phyloP scores from a whole-genome alignment of 2,888 invertebrate species.

The Blastobasis lacticolella region DNA sequence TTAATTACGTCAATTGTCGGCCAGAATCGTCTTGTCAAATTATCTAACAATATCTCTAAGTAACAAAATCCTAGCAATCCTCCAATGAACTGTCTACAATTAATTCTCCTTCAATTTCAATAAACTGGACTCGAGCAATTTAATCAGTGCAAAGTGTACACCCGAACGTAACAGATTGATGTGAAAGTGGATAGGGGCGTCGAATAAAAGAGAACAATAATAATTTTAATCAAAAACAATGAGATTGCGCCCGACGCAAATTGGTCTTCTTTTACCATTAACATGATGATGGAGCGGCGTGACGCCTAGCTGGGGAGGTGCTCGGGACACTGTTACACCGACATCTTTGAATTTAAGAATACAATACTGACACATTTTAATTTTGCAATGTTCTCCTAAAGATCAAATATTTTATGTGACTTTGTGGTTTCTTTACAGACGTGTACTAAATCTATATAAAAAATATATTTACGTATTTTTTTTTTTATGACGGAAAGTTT shows the following conservation, averaged over 20 bases:
- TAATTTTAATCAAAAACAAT: slow-evolving; percentile 70
- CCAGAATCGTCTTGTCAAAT: too few species aligned
- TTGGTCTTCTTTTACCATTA: slow-evolving; percentile 57
- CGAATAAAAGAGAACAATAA: slow-evolving; percentile 51
- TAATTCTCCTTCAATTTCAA: slow-evolving; percentile 31
- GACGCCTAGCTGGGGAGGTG: slow-evolving; percentile 34
- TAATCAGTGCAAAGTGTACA: slow-evolving; percentile 19
- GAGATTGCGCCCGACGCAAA: slow-evolving; percentile 58
- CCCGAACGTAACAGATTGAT: slow-evolving; percentile 21
- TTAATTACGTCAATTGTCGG: too few species aligned
- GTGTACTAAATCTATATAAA: too few species aligned
- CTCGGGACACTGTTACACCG: slow-evolving; percentile 25
- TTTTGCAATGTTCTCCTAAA: too few species aligned
- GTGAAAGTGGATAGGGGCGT: slow-evolving; percentile 19
- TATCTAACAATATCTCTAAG: too few species aligned
- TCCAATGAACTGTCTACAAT: slow-evolving; percentile 11
- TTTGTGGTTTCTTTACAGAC: too few species aligned
- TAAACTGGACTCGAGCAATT: slow-evolving; percentile 22
- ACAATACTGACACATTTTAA: too few species aligned
- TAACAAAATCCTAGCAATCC: too few species aligned
- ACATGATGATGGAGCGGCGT: slow-evolving; percentile 48
- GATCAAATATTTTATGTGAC: too few species aligned
- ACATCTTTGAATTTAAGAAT: not conserved
- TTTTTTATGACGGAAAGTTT: too few species aligned
- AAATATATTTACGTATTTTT: too few species aligned